phyloP scores from a whole-genome alignment of 2,888 invertebrate species.

The Lithosia quadra region DNA sequence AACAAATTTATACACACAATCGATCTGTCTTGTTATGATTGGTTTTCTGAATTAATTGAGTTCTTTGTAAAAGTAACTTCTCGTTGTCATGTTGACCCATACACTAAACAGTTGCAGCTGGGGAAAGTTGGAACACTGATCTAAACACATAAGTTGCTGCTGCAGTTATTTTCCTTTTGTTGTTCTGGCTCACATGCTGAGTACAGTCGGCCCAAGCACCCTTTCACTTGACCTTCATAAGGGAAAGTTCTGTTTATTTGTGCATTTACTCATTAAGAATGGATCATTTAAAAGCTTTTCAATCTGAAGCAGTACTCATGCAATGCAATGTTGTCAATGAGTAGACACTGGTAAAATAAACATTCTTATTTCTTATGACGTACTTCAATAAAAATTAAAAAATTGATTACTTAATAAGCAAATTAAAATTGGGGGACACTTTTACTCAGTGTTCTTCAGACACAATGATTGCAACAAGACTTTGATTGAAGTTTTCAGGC shows the following conservation, averaged over 20 bases:
- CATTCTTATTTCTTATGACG: too few relatives aligned
- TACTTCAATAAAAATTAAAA: background rate
- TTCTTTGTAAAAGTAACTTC: too few relatives aligned
- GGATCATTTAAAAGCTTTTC: background rate
- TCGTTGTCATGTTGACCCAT: background rate
- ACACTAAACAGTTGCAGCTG: background rate
- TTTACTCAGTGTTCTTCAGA: background rate
- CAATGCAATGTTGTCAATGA: background rate
- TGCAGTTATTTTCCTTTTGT: slow-evolving; percentile 14
- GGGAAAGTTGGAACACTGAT: background rate
- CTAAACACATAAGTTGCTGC: background rate
- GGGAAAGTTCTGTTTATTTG: slow-evolving; percentile 17
- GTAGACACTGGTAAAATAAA: background rate
- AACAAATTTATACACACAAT: too few relatives aligned
- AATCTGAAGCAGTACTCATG: too few relatives aligned
- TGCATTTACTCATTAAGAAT: background rate
- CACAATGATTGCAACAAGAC: background rate
- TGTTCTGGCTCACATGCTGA: background rate
- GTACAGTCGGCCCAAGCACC: slow-evolving; percentile 11
- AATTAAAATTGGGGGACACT: background rate
- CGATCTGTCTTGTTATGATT: too few relatives aligned
- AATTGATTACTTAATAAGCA: background rate
- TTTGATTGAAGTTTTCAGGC: background rate
- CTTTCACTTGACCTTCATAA: slow-evolving; percentile 25
- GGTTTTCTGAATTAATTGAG: background rate